Evolutionary conservation across 2,113 vertebrate genomes (phyloP).

Genomic region (Genyomyrus donnyi): DNA sequence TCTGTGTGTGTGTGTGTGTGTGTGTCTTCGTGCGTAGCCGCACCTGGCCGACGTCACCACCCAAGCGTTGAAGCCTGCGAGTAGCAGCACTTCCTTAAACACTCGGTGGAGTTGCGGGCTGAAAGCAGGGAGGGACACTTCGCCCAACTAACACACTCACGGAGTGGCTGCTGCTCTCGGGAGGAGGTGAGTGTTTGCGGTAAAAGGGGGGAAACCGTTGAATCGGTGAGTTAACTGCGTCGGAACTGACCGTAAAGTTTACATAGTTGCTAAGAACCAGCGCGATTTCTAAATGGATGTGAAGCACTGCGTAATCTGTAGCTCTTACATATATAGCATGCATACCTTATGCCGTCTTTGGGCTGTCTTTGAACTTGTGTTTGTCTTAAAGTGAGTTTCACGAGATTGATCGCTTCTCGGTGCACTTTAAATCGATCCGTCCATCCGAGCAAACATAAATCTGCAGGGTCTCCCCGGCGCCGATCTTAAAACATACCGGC

Average conservation of each 20-base stretch:
- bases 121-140: not conserved
- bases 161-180: not conserved
- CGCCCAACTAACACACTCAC: not conserved
- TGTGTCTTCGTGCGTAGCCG: not conserved
- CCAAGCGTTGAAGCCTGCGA: not conserved
- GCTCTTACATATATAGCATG: not conserved
- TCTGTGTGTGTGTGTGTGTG: not conserved
- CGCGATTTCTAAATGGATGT: not conserved
- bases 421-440: too few species aligned
- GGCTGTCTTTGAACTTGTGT: not conserved
- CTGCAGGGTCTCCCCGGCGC: not conserved
- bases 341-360: not conserved
- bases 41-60: conserved; percentile 10
- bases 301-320: not conserved
- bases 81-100: not conserved
- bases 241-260: not conserved
- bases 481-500: not conserved
- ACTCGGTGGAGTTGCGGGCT: not conserved
- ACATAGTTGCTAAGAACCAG: not conserved
- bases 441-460: not conserved
- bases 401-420: not conserved
- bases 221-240: not conserved
- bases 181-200: not conserved
- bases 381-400: not conserved
- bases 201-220: not conserved